Evolutionary conservation across 2,113 vertebrate genomes (phyloP), one percentile per base, ranked within the genome.

Genomic region (Callipepla californica): DNA sequence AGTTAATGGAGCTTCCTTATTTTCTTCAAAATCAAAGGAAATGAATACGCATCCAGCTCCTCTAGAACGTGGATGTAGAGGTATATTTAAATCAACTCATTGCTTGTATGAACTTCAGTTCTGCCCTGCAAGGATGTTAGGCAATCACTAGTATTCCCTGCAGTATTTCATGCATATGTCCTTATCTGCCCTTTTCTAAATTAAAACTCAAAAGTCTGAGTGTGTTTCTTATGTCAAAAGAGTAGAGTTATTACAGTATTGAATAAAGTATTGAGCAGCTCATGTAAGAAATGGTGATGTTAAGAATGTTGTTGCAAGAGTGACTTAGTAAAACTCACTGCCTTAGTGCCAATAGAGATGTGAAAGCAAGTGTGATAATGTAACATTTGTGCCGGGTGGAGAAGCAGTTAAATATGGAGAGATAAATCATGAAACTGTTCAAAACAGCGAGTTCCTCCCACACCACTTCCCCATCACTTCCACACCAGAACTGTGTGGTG

Each of bases 371-470:
- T 5, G 28, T 73, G 58, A n/a, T 40, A 9, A 62, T 7, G 28
- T 11, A 3, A 1, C 4, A 9, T 25, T 65, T 45, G 17, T 40
- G 1, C 4, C 3, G 47, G 30, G 17, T 32, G 21, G 34, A 32
- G 11, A 34, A 11, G 40, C 9, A 28, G 13, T 36, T 34, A 6
- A 78, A 45, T 44, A 22, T 19, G 13, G 63, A n/a, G 45, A 36
- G 23, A 13, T 5, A 63, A 51, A 22, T 67, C n/a, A 58, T 45
- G 42, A 32, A 81, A 21, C 10, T 38, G 4, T 23, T 16, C 30
- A 2, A 15, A 25, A 59, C 58, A 66, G 23, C 19, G 23, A 12
- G 36, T 13, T 32, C 30, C 59, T 36, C 7, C n/a, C 30, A 47
- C 7, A 1, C 67, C 17, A 85, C 62, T 48, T 42, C 6, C 48